A percentile compares a stretch with the other conserved stretches of the same genome.
phyloP scores from a whole-genome alignment of 2,113 vertebrate genomes.

The Pionites leucogaster region DNA sequence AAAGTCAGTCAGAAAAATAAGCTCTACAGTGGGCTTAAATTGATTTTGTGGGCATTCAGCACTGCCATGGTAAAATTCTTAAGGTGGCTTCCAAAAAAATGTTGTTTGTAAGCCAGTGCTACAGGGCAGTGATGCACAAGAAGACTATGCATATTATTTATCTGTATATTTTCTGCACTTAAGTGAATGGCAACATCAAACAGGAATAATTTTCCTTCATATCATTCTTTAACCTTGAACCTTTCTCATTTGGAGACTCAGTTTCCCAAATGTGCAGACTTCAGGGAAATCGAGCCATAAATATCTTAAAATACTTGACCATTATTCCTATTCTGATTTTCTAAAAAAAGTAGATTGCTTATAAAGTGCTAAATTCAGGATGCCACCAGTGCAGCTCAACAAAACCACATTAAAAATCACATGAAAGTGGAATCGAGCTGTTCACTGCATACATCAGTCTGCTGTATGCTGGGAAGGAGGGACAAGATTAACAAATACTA shows the following conservation, averaged over 20 bases:
- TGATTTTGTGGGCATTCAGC: background rate
- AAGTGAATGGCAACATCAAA: background rate
- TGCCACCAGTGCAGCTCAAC: background rate
- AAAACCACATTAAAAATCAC: background rate
- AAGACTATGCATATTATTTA: background rate
- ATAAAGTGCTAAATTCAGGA: background rate
- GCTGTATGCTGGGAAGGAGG: background rate
- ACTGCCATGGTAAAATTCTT: background rate
- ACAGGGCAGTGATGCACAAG: background rate
- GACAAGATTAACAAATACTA: background rate
- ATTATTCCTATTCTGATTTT: background rate
- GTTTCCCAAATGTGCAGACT: background rate
- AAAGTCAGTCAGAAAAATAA: background rate
- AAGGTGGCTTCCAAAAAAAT: background rate
- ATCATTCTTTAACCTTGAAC: background rate
- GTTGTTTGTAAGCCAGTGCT: background rate
- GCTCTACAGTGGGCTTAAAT: background rate
- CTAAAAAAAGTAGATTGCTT: background rate
- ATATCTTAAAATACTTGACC: background rate
- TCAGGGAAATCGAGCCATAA: background rate
- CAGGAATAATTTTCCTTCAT: background rate
- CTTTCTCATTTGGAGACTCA: background rate
- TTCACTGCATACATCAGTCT: background rate
- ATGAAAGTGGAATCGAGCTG: background rate
- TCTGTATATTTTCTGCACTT: background rate